Conservation (phyloP, 2,113 vertebrate genomes). For the Rhombomys opimus region DNA sequence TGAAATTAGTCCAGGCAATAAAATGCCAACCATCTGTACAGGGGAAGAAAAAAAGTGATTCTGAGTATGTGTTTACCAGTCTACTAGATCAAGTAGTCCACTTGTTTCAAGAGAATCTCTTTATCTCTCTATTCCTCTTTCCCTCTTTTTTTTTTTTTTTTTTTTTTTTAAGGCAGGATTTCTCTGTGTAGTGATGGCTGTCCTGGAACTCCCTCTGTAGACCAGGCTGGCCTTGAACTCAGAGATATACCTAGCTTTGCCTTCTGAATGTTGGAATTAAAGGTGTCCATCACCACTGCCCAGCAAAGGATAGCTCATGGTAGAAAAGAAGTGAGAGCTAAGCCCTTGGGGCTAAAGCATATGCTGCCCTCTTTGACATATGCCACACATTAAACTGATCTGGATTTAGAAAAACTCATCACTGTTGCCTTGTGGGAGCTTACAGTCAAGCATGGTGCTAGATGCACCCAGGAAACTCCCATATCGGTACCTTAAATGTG, state of each 20-base stretch:
- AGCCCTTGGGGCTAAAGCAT: neutral
- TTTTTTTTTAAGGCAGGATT: too few species aligned
- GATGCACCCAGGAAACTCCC: neutral
- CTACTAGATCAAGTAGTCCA: neutral
- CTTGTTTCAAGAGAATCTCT: neutral
- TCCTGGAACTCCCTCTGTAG: too few species aligned
- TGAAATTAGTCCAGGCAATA: neutral
- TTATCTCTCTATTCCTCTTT: too few species aligned
- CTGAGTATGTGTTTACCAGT: neutral
- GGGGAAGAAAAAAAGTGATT: neutral
- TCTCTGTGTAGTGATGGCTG: too few species aligned
- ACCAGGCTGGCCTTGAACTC: too few species aligned
- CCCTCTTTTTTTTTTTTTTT: too few species aligned
- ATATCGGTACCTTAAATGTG: neutral
- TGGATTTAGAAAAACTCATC: neutral
- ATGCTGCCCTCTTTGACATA: neutral
- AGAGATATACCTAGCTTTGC: neutral
- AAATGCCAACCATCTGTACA: neutral
- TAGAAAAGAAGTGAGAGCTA: neutral
- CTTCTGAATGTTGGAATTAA: neutral
- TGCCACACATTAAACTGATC: neutral
- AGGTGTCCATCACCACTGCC: neutral
- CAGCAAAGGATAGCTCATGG: neutral
- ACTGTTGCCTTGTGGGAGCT: neutral
- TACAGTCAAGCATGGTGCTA: neutral